Base-by-base conservation (phyloP, 2,888 invertebrate species). In the Pyrrhosoma nymphula region DNA sequence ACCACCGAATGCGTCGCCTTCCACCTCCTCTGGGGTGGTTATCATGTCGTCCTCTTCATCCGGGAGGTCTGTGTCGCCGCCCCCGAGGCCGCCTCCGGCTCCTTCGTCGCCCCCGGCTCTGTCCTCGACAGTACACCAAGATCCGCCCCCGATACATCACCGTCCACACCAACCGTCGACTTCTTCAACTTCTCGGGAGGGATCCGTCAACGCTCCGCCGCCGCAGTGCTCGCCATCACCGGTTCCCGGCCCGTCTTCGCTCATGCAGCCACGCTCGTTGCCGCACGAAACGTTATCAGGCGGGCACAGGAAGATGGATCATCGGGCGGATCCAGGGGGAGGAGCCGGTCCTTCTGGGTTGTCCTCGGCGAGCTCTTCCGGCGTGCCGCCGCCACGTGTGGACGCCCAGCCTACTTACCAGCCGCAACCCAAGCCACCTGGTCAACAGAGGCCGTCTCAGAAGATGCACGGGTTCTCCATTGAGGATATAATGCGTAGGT, bases 401-500 rank as follows among this genome's bases (percentile, higher is more conserved):
- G 90, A 95, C 69, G 90, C 55, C 23, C 82, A 82, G 35, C 95
- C 95, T 26, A 91, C 63, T 23, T 90, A 90, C 56, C 95, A 90
- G 56, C 90, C 63, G 30, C 95, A 95, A 47, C 90, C 90, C 47
- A 95, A 91, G 35, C 95, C 95, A 47, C 97, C 93, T 35, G 93
- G 93, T 47, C 93, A 93, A 47, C 93, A 93, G 93, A 69, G 93
- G 69, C 93, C 93, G 0, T 93, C 97, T 18, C 98, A 97, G 96
- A 97, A 97, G 95, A 96, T 97, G 56, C 97, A 98, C 96, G 99
- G 99, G 0, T 99, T 99, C 97, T 98, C 98, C 96, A 99, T 99
- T 97, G 99, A 98, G 96, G 99, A 99, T 96, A 99, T 99, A 96
- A 98, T 99, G 98, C 98, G 98, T 97, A 98, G 98, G 97, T 98